Percentiles rank a stretch among this genome's conserved stretches.
phyloP scores from a whole-genome alignment of 23 tunicate genomes.

The Halocynthia aurantium region DNA sequence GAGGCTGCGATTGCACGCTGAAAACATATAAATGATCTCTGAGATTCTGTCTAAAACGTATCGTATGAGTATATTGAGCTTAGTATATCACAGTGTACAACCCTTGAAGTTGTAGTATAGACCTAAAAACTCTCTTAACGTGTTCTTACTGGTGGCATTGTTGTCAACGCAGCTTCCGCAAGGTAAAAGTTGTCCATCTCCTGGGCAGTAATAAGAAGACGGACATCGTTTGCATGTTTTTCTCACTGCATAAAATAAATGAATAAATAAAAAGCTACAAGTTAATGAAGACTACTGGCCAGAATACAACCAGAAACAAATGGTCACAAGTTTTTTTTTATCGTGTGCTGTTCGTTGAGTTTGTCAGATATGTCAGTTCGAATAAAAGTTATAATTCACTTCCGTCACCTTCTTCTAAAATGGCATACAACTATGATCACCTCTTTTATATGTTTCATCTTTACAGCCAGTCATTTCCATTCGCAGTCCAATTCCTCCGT shows the following conservation, averaged over 20 bases:
- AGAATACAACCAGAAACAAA: too few relatives aligned
- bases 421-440: not conserved
- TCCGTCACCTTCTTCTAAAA: too few relatives aligned
- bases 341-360: too few relatives aligned
- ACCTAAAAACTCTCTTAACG: too few relatives aligned
- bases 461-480: conserved; percentile 32
- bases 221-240: conserved; percentile 18
- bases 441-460: conserved; percentile 11
- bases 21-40: not conserved
- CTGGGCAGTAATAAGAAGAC: conserved; percentile 25
- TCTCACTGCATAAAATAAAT: not conserved
- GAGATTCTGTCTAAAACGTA: not conserved
- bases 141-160: conserved; percentile 5
- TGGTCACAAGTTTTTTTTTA: too few relatives aligned
- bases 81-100: too few relatives aligned
- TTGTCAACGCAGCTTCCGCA: conserved; percentile 22
- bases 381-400: too few relatives aligned
- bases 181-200: conserved; percentile 24
- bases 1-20: conserved; percentile 16
- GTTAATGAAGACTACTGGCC: too few relatives aligned
- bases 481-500: conserved; percentile 23
- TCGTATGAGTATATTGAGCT: too few relatives aligned
- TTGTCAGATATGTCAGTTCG: too few relatives aligned
- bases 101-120: too few relatives aligned
- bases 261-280: too few relatives aligned